Evolutionary conservation across 1,140 invertebrate species (phyloP), one percentile per base, ranked within the genome.

Genomic region (Rhyacophila brunnea): DNA sequence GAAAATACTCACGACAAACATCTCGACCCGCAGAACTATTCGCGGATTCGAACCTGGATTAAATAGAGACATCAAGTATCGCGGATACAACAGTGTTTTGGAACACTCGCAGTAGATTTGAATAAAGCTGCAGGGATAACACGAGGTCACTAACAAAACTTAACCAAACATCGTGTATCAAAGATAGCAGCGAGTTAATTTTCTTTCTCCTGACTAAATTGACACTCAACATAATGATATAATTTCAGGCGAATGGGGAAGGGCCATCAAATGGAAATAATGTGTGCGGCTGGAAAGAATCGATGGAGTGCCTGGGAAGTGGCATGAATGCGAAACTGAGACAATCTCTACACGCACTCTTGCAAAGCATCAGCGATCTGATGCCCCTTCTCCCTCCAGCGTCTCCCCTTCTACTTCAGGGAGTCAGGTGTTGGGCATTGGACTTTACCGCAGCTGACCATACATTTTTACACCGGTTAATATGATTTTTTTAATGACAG

Each of bases 351-450:
- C 94, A 98, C 70, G 82, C 85, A 1, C 82, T 97, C 35, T 78
- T 98, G 18, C 93, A 96, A 74, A 94, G 93, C 0, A 90, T 98
- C 47, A 90, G 93, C 7, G 92, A 96, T 70, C 80, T 97, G 10
- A 96, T 96, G 83, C 87, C 95, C n/a, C 79, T 92, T 20, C 78
- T 96, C 53, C 92, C 93, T 0, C 83, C 90, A 47, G 91, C 93
- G 0, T 95, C 92, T 11, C 84, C 93, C 1, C 75, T 95, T 2
- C 90, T 95, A 68, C 88, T 95, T 74, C 94, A 95, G 75, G 95
- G 95, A 2, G 89, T 98, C 10, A 82, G 92, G 62, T 97, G 95
- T 74, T 98, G 93, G 87, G 93, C 91, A 19, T 85, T 98, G 32
- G 85, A 88, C 65, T 98, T 97, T 72, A 86, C 87, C 4, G 84